A percentile compares a stretch with the other conserved stretches of the same genome.
These are phyloP conservation scores for Halictus rubicundus DNA, from an alignment of 1,140 invertebrate species.

Conservation along the genomic window DNA sequence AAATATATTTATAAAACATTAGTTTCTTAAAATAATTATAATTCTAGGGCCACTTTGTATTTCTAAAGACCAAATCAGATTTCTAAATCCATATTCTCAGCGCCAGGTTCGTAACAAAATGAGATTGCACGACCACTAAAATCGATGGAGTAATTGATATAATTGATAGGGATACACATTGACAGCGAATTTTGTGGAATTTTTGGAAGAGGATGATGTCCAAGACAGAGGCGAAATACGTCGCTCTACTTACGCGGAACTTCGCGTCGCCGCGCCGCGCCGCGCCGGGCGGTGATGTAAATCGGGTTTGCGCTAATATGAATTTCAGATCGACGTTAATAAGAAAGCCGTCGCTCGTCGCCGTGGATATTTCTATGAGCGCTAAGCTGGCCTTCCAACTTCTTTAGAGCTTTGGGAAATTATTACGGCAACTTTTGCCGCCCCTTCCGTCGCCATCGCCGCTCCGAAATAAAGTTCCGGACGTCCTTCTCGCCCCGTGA, in stretches of 20 bases:
- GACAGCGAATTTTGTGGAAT: too few relatives aligned
- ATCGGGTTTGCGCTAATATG: slow-evolving; percentile 38
- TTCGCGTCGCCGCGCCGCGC: slow-evolving; percentile 5
- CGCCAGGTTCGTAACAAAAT: too few relatives aligned
- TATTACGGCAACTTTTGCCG: slow-evolving; percentile 33
- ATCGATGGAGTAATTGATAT: too few relatives aligned
- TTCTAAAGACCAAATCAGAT: too few relatives aligned
- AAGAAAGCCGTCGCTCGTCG: slow-evolving; percentile 23
- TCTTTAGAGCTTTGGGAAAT: slow-evolving; percentile 31
- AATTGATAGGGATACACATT: too few relatives aligned
- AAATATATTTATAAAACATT: too few relatives aligned
- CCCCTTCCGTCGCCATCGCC: background rate
- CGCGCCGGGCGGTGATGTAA: slow-evolving; percentile 27
- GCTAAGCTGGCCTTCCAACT: slow-evolving; percentile 17
- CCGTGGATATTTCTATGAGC: slow-evolving; percentile 38
- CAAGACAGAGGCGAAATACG: background rate
- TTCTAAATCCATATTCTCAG: too few relatives aligned
- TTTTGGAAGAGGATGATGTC: background rate
- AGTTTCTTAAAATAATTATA: too few relatives aligned
- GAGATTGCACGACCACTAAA: too few relatives aligned
- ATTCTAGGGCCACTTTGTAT: too few relatives aligned
- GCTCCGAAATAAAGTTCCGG: slow-evolving; percentile 15
- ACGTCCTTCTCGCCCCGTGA: background rate
- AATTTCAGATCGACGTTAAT: slow-evolving; percentile 52
- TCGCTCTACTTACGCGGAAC: slow-evolving; percentile 39